A percentile compares a stretch with the other conserved stretches of the same genome.
phyloP scores from a whole-genome alignment of 2,113 vertebrate species.

The Thamnophis sirtalis region DNA sequence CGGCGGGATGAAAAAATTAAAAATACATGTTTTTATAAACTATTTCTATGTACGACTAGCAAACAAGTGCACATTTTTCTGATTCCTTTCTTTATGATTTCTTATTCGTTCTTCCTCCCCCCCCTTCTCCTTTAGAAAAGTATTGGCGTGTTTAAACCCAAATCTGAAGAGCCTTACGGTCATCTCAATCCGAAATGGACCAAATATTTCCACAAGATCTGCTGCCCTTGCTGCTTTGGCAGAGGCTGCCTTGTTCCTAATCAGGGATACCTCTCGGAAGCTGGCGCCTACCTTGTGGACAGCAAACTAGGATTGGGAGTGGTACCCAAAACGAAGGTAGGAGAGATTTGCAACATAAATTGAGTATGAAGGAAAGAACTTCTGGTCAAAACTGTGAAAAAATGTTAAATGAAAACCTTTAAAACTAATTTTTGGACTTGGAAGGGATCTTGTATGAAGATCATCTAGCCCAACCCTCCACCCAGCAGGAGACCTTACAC shows the following conservation, averaged over 20 bases:
- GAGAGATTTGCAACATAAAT: background rate
- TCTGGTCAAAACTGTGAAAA: background rate
- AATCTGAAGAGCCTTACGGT: slow-evolving; percentile 97
- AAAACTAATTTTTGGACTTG: background rate
- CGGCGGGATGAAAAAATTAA: too few relatives aligned
- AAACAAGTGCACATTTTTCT: background rate
- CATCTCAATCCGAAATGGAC: slow-evolving; percentile 99
- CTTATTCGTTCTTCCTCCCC: background rate
- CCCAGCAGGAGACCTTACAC: too few relatives aligned
- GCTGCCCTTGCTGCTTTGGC: slow-evolving; percentile 97
- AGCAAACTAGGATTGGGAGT: slow-evolving; percentile 86
- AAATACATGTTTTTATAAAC: background rate
- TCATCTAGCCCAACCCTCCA: too few relatives aligned
- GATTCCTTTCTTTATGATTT: background rate
- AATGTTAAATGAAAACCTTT: background rate
- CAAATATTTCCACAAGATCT: slow-evolving; percentile 97
- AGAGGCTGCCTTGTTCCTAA: slow-evolving; percentile 94
- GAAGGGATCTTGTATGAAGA: too few relatives aligned
- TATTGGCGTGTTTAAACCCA: slow-evolving; percentile 97
- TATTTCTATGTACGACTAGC: background rate
- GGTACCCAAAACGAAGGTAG: slow-evolving; percentile 96
- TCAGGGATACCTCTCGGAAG: slow-evolving; percentile 96
- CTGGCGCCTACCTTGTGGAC: slow-evolving; percentile 90
- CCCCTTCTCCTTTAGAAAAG: slow-evolving; percentile 72
- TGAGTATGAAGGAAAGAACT: background rate